phyloP scores from a whole-genome alignment of 2,888 invertebrate genomes.

The Melipona bicolor region DNA sequence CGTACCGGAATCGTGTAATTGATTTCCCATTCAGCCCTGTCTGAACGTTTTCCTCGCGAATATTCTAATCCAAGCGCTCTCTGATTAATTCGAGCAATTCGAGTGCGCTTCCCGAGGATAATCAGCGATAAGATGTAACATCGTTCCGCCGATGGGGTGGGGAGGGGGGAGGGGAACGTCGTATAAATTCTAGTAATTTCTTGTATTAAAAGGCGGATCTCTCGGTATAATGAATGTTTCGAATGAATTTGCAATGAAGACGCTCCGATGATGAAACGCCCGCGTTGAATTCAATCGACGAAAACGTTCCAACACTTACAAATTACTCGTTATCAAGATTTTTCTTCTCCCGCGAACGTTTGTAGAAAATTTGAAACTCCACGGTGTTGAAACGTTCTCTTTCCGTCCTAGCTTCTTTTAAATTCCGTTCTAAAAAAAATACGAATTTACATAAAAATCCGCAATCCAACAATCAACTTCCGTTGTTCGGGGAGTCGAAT shows the following conservation, averaged over 20 bases:
- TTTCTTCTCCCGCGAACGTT: too few species aligned
- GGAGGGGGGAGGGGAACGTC: not conserved
- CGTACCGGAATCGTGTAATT: not conserved
- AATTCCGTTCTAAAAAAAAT: too few species aligned
- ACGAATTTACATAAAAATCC: too few species aligned
- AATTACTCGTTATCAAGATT: not conserved
- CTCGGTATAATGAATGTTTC: not conserved
- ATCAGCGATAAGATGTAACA: constrained; percentile 6
- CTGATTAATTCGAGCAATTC: constrained; percentile 18
- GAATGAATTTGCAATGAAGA: not conserved
- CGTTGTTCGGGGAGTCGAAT: too few species aligned
- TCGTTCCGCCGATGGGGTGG: not conserved
- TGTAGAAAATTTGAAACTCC: too few species aligned
- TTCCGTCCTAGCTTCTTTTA: too few species aligned
- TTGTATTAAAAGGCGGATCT: not conserved
- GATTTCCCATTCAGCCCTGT: constrained; percentile 18
- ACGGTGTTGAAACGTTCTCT: too few species aligned
- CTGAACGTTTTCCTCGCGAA: not conserved
- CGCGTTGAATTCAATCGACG: not conserved
- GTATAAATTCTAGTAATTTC: constrained; percentile 1
- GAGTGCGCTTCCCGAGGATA: not conserved
- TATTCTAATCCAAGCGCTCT: not conserved
- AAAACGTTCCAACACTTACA: not conserved
- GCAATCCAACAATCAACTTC: too few species aligned
- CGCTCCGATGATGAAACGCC: not conserved